Base-by-base conservation (phyloP, 2,797 vertebrate species). In the Pangasius larnaudii region DNA sequence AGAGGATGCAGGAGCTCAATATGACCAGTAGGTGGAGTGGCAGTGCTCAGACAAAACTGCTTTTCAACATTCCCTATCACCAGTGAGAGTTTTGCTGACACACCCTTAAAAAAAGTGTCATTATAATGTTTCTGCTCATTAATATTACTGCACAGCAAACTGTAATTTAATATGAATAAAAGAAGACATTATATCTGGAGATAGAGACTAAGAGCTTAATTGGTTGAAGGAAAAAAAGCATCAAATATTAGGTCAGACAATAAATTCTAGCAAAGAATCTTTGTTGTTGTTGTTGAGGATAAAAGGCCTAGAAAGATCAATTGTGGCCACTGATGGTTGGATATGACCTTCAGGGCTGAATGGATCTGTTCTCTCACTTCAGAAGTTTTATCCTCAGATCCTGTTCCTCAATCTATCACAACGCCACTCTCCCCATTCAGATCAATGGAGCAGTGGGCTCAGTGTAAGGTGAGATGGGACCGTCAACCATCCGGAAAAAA, bases 1-100 rank as follows among this genome's bases (percentile, higher is more conserved):
- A 84, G 39, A 36, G 63, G 83, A 84, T 91, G 84, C 88, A 91
- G 51, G 79, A 89, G 13, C 51, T 42, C 27, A 39, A 42, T 85
- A 16, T 24, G 13, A 8, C 71, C 92, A 90, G 91, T 89, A 92
- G 92, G 90, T 91, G 92, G 92, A 67, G 89, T 85, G 65, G 59
- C 49, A 84, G 88, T 82, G 89, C 89, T 91, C 86, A 88, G n/a
- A 56, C 39, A 75, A 74, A 72, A 30, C 51, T 75, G 69, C 78
- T 89, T 63, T 69, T 77, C 51, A 65, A 39, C 75, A 59, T 36
- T 59, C 51, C 53, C 36, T n/a, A 1, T 46, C 30, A 75, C 72
- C 42, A 46, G 33, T 65, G 11, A 33, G 49, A 81, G 30, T 79
- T 87, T 56, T 87, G 82, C n/a, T 85, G 77, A 61, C 84, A 67